Evolutionary conservation across 2,888 invertebrate species (phyloP).

Genomic region (Thymelicus sylvestris): DNA sequence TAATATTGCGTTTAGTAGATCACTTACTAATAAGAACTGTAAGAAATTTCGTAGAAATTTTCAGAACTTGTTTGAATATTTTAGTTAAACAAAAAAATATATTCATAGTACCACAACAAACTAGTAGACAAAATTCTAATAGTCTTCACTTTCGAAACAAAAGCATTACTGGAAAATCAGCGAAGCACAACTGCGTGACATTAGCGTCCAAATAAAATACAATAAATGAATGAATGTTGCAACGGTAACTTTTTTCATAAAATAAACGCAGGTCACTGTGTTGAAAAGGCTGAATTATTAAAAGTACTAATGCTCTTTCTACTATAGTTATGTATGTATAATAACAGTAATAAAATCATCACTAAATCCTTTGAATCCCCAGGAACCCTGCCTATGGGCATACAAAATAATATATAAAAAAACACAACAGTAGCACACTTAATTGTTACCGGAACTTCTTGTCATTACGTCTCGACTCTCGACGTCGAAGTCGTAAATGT

Average conservation of each 20-base stretch:
- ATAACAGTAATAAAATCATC: too few species aligned
- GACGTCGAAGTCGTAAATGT: constrained; percentile 70
- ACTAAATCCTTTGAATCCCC: too few species aligned
- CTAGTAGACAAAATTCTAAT: constrained; percentile 1
- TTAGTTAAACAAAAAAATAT: background rate
- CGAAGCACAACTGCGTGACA: constrained; percentile 62
- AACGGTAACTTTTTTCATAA: constrained; percentile 46
- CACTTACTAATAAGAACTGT: too few species aligned
- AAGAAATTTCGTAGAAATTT: too few species aligned
- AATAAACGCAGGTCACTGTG: too few species aligned
- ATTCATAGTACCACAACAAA: background rate
- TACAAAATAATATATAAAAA: background rate
- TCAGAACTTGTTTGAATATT: background rate
- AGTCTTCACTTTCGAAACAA: constrained; percentile 8
- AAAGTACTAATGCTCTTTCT: too few species aligned
- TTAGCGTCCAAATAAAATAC: constrained; percentile 54
- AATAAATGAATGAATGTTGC: constrained; percentile 45
- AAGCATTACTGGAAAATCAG: constrained; percentile 43
- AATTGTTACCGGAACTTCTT: constrained; percentile 53
- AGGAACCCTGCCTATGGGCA: background rate
- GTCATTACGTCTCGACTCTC: constrained; percentile 59
- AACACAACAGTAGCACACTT: background rate
- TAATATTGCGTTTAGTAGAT: constrained; percentile 24
- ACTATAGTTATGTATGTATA: too few species aligned
- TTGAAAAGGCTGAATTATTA: too few species aligned